These are phyloP conservation scores for Zaprionus africanus DNA, from an alignment of 1,140 invertebrate genomes.

Conservation along the genomic window DNA sequence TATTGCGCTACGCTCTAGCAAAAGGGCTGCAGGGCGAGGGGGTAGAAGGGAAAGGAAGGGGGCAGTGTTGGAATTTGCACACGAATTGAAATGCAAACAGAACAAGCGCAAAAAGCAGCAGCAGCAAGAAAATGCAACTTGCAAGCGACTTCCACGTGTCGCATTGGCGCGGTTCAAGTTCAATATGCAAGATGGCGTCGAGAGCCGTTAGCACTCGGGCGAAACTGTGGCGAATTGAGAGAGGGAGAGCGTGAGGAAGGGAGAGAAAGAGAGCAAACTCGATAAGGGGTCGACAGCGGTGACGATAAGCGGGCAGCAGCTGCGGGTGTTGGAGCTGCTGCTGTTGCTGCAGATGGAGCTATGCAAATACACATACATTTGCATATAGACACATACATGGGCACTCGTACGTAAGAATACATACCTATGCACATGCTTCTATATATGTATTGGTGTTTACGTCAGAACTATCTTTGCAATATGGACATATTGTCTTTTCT, in stretches of 20 bases:
- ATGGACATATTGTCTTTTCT: neutral
- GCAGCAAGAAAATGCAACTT: slow-evolving; percentile 29
- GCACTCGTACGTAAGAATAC: too few relatives aligned
- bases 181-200: slow-evolving; percentile 39
- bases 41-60: neutral
- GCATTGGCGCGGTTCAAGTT: slow-evolving; percentile 40
- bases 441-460: too few relatives aligned
- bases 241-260: neutral
- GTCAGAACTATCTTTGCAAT: slow-evolving; percentile 2
- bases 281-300: neutral
- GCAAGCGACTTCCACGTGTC: slow-evolving; percentile 41
- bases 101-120: slow-evolving; percentile 21
- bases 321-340: slow-evolving; percentile 8
- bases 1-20: slow-evolving; percentile 13
- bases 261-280: neutral
- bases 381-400: neutral
- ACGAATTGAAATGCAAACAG: slow-evolving; percentile 37
- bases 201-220: slow-evolving; percentile 18
- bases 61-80: slow-evolving; percentile 29
- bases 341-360: neutral
- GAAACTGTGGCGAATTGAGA: slow-evolving; percentile 4
- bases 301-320: slow-evolving; percentile 5
- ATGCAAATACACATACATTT: neutral
- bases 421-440: too few relatives aligned
- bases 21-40: neutral